Evolutionary conservation across 1,140 invertebrate species (phyloP).

Genomic region (Drosophila simulans): DNA sequence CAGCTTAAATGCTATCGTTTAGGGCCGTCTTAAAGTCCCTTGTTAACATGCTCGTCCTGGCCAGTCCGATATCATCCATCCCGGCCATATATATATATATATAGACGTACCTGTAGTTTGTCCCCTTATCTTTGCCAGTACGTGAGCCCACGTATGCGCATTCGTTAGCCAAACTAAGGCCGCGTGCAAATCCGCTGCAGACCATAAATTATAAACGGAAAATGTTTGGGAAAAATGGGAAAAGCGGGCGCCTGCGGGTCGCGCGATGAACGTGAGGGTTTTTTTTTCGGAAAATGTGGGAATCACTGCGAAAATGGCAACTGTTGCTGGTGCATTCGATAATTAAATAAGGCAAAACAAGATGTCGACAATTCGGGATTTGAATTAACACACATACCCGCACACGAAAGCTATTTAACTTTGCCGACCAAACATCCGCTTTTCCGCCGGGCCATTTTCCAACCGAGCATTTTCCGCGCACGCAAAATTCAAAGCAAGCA

Average conservation of each 20-base stretch:
- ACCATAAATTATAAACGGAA: conserved; percentile 69
- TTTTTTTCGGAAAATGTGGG: conserved; percentile 25
- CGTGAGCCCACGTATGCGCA: conserved; percentile 78
- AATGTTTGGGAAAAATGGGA: conserved; percentile 48
- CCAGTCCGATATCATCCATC: conserved; percentile 32
- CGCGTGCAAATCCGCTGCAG: conserved; percentile 67
- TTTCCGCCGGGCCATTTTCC: conserved; percentile 3
- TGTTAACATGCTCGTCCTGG: conserved; percentile 39
- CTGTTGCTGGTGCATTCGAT: conserved; percentile 74
- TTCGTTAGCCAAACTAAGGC: conserved; percentile 74
- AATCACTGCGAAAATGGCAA: conserved; percentile 36
- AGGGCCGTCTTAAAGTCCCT: conserved; percentile 13
- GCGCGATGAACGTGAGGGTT: conserved; percentile 60
- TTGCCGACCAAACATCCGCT: conserved; percentile 20
- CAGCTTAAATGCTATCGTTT: conserved; percentile 14
- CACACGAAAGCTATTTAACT: conserved; percentile 57
- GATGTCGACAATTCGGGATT: conserved; percentile 59
- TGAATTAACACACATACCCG: conserved; percentile 35
- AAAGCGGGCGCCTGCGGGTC: conserved; percentile 46
- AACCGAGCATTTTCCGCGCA: conserved; percentile 31
- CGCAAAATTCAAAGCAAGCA: conserved; percentile 42
- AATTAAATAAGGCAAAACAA: conserved; percentile 72
- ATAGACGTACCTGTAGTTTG: conserved; percentile 32
- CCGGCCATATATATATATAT: conserved; percentile 4
- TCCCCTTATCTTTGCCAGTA: conserved; percentile 57